Base-by-base conservation (phyloP, 37 sponge, comb jelly and placozoan species). In the Tethya wilhelma region DNA sequence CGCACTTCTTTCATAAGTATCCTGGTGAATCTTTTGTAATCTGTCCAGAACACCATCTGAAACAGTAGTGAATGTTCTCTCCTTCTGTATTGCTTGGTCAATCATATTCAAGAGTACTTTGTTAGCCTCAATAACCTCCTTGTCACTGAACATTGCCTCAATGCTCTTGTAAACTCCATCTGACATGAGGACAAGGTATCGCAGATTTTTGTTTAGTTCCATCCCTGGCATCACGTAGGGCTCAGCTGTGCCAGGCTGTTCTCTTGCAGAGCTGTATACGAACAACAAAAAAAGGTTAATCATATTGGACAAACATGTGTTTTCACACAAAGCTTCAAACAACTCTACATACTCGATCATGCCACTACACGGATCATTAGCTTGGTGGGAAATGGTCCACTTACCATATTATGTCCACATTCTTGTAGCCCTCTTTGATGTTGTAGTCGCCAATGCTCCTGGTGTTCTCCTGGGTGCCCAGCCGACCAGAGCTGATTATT, bases 391-490 rank as follows among this genome's bases (percentile, higher is more conserved):
- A n/a, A n/a, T n/a, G n/a, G n/a, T 14, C 53, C 31, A 68, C 83
- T 62, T 32, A 96, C 97, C 86, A 81, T 55, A 97, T 41, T 23
- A 74, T 63, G 87, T 97, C 98, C 67, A 92, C 87, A 79, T 95
- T 89, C 67, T 92, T 94, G 80, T 95, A 97, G 26, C 98, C 98
- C 49, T 71, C 85, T 64, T 97, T 97, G 23, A 97, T 77, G 40
- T 67, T 71, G 64, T 92, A 97, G 75, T 97, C 98, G 7, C 98
- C 98, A 84, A 97, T 90, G 33, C 90, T 85, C 44, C 98, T 69
- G 0, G 98, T 97, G 68, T 94, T 93, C 75, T 97, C 95, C 55
- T 92, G 93, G 26, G 73, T 86, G 5, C 98, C 98, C 74, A 97
- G 80, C 56, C 93, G 44, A 12, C 90, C 73, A n/a, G 75, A 71